Conservation (phyloP, 2,113 vertebrate species). For the Cyanistes caeruleus region DNA sequence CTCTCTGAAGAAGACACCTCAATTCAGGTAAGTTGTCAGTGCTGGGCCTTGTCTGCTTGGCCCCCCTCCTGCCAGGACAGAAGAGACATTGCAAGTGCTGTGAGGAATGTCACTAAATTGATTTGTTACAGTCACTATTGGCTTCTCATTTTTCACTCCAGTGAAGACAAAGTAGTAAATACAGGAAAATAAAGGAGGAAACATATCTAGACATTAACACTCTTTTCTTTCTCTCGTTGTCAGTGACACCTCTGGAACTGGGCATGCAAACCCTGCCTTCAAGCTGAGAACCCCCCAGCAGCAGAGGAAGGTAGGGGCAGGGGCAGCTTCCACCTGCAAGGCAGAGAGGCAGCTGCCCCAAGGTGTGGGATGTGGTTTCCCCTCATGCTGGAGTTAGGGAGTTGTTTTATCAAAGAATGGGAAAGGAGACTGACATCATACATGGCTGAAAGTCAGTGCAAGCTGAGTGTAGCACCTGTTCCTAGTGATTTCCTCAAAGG, state of each 20-base stretch:
- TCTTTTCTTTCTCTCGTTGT: background rate
- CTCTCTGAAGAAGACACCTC: conserved; percentile 60
- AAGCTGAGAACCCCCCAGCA: conserved; percentile 81
- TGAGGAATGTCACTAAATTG: background rate
- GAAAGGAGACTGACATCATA: background rate
- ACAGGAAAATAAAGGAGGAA: background rate
- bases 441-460: background rate
- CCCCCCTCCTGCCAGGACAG: background rate
- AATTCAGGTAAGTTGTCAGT: conserved; percentile 66
- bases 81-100: background rate
- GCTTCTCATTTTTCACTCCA: background rate
- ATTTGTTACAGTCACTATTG: background rate
- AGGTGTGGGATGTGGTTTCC: background rate
- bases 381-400: background rate
- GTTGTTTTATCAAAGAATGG: background rate
- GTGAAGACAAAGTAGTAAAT: background rate
- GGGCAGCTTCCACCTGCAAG: background rate
- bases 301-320: conserved; percentile 79
- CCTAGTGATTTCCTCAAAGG: background rate
- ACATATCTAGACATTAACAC: background rate
- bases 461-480: background rate
- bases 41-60: background rate
- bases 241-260: conserved; percentile 71
- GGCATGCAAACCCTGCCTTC: conserved; percentile 89
- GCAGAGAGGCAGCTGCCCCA: background rate